Evolutionary conservation across 23 tunicate species (phyloP).

Genomic region (Oikopleura vanhoeffeni): DNA sequence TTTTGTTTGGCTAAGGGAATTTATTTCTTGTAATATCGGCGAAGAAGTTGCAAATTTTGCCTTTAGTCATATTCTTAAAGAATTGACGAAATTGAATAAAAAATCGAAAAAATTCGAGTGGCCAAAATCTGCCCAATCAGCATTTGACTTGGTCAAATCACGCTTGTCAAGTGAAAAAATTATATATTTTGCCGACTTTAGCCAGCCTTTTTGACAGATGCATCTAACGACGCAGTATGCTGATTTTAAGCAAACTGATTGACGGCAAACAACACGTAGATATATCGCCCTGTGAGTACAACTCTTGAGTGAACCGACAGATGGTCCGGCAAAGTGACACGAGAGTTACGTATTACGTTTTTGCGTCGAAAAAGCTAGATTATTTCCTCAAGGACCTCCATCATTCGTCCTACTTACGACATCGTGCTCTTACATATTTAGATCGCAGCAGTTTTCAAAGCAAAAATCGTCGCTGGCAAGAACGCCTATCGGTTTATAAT

Average conservation of each 20-base stretch:
- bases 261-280: not conserved
- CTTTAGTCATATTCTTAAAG: not conserved
- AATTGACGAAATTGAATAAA: not conserved
- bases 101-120: not conserved
- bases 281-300: not conserved
- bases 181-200: not conserved
- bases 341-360: slow-evolving; percentile 12
- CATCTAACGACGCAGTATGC: not conserved
- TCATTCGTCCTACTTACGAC: not conserved
- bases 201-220: not conserved
- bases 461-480: not conserved
- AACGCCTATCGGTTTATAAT: not conserved
- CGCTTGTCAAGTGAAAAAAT: not conserved
- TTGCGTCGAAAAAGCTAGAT: not conserved
- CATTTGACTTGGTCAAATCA: not conserved
- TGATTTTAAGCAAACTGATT: not conserved
- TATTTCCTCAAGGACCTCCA: not conserved
- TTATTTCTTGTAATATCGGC: not conserved
- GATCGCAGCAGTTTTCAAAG: not conserved
- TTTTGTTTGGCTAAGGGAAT: not conserved
- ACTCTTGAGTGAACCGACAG: not conserved
- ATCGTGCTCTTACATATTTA: not conserved
- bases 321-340: slow-evolving; percentile 5
- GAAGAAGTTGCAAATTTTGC: not conserved
- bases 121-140: not conserved